A percentile compares a stretch with the other conserved stretches of the same genome.
phyloP scores from a whole-genome alignment of 2,888 invertebrate genomes.

The Synanthedon vespiformis region DNA sequence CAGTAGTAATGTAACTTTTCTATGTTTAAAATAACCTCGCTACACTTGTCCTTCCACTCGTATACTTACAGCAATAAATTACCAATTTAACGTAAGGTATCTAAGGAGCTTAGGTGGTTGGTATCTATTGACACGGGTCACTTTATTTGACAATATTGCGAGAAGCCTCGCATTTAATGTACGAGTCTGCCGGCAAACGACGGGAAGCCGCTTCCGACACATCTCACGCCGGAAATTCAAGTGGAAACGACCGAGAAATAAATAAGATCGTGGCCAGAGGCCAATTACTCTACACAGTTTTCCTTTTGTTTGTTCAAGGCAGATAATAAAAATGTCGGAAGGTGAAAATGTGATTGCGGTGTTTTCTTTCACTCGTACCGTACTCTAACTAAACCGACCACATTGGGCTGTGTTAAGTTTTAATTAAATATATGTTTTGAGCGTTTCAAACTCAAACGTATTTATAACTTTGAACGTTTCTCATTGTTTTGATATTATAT shows the following conservation, averaged over 20 bases:
- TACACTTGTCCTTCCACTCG: too few relatives aligned
- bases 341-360: not conserved
- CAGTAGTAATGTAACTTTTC: too few relatives aligned
- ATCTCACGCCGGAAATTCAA: slow-evolving; percentile 9
- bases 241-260: slow-evolving; percentile 4
- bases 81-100: too few relatives aligned
- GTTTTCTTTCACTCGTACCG: not conserved
- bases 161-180: not conserved
- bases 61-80: too few relatives aligned
- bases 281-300: not conserved
- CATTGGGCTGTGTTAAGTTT: too few relatives aligned
- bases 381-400: too few relatives aligned
- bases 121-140: slow-evolving; percentile 1
- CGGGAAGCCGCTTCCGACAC: slow-evolving; percentile 6
- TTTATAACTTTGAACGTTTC: too few relatives aligned
- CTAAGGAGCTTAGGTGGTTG: slow-evolving; percentile 1
- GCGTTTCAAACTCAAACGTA: too few relatives aligned
- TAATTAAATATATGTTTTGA: too few relatives aligned
- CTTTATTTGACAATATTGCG: slow-evolving; percentile 2
- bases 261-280: not conserved
- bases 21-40: too few relatives aligned
- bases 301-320: not conserved
- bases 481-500: too few relatives aligned
- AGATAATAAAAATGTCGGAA: not conserved
- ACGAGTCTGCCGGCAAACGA: not conserved